These are phyloP conservation scores for Syrmaticus mikado DNA, from an alignment of 2,113 vertebrate genomes.

Conservation along the genomic window DNA sequence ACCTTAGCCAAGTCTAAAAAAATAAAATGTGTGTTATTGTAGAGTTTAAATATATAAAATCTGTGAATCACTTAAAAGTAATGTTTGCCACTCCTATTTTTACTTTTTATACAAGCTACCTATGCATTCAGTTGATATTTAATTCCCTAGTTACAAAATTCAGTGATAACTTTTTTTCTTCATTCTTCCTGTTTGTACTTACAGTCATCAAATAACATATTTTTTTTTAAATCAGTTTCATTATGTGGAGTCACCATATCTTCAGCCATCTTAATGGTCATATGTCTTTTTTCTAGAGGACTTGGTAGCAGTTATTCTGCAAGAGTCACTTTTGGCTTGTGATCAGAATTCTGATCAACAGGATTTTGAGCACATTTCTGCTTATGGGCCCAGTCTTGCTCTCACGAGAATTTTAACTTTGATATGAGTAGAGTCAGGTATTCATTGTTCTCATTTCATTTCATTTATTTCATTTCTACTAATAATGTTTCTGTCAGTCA, in stretches of 20 bases:
- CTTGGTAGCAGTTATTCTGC: not conserved
- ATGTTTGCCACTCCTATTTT: not conserved
- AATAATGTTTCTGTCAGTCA: not conserved
- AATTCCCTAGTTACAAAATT: not conserved
- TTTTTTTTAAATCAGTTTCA: not conserved
- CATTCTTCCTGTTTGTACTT: not conserved
- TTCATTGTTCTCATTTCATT: not conserved
- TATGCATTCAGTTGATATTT: not conserved
- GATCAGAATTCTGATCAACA: not conserved
- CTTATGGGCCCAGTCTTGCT: not conserved
- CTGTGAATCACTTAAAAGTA: not conserved
- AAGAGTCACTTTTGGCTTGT: not conserved
- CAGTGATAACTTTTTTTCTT: not conserved
- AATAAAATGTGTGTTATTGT: not conserved
- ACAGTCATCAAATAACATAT: not conserved
- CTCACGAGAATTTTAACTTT: not conserved
- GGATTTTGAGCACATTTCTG: not conserved
- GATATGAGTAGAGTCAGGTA: not conserved
- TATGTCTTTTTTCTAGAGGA: not conserved
- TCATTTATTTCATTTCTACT: conserved; percentile 18
- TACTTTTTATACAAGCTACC: not conserved
- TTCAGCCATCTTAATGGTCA: not conserved
- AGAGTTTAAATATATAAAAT: not conserved
- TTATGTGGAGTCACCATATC: not conserved
- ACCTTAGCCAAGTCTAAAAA: not conserved